These are phyloP conservation scores for Leptinotarsa haldemani DNA, from an alignment of 2,888 invertebrate species.

Conservation along the genomic window DNA sequence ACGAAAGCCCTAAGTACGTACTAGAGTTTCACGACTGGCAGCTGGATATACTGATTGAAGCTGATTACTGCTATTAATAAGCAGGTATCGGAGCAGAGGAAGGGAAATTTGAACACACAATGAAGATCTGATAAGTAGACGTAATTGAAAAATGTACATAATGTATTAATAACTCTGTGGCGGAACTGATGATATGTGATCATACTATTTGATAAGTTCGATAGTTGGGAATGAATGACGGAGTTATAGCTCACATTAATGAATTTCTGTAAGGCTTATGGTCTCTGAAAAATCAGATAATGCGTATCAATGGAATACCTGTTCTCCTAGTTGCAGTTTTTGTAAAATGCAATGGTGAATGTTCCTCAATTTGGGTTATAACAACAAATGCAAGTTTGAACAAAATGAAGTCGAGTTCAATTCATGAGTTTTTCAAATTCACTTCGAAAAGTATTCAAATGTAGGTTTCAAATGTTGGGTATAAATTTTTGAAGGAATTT, in stretches of 20 bases:
- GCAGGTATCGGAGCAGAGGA: slow-evolving; percentile 46
- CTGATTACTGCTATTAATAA: slow-evolving; percentile 57
- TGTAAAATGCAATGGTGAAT: too few species aligned
- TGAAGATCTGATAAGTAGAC: slow-evolving; percentile 53
- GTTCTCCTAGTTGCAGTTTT: too few species aligned
- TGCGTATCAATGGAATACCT: too few species aligned
- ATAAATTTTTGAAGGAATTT: too few species aligned
- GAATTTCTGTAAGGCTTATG: too few species aligned
- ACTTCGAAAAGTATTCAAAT: too few species aligned
- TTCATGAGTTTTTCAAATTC: too few species aligned
- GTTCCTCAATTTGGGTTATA: too few species aligned
- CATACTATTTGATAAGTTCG: not conserved
- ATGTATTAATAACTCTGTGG: slow-evolving; percentile 26
- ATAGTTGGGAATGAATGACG: not conserved
- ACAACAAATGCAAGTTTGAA: too few species aligned
- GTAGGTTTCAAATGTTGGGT: too few species aligned
- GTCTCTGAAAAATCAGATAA: too few species aligned
- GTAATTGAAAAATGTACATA: slow-evolving; percentile 53
- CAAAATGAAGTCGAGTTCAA: too few species aligned
- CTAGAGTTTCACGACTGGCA: slow-evolving; percentile 53
- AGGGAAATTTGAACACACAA: slow-evolving; percentile 39
- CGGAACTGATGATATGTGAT: slow-evolving; percentile 1
- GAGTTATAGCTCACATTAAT: not conserved
- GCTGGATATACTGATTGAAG: slow-evolving; percentile 56
- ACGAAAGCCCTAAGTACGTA: slow-evolving; percentile 51